phyloP scores from a whole-genome alignment of 2,113 vertebrate genomes.

The Brachypodius melanocephalos region DNA sequence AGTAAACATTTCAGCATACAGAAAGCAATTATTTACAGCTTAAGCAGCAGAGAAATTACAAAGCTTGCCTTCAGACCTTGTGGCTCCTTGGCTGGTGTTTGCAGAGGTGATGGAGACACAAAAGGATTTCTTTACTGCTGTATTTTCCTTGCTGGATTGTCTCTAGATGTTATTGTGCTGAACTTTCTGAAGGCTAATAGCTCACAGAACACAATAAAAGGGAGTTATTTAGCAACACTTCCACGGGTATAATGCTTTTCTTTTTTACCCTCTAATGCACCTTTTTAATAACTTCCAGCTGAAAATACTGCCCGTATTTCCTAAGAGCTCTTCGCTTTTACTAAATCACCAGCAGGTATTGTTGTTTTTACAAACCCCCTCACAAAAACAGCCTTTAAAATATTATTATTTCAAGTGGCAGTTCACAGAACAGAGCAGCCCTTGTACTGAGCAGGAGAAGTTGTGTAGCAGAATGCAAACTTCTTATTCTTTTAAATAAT shows the following conservation, averaged over 20 bases:
- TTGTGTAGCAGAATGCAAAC: neutral
- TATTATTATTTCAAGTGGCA: neutral
- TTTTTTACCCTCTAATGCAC: neutral
- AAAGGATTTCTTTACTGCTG: neutral
- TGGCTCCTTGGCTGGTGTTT: neutral
- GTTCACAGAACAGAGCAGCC: neutral
- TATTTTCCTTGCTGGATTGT: neutral
- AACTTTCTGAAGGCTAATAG: neutral
- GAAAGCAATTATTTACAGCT: conserved; percentile 27
- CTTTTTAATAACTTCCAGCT: conserved; percentile 2
- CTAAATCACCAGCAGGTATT: neutral
- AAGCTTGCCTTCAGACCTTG: neutral
- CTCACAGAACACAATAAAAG: neutral
- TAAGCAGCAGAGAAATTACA: neutral
- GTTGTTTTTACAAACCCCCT: neutral
- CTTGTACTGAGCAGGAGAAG: neutral
- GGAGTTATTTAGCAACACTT: neutral
- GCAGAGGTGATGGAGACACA: neutral
- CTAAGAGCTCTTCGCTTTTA: neutral
- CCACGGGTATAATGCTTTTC: neutral
- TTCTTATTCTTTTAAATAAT: neutral
- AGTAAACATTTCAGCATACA: conserved; percentile 12
- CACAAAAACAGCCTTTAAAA: neutral
- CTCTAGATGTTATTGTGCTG: neutral
- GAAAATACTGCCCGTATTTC: neutral